Evolutionary conservation across 2,113 vertebrate species (phyloP).

Genomic region (Corapipo altera): DNA sequence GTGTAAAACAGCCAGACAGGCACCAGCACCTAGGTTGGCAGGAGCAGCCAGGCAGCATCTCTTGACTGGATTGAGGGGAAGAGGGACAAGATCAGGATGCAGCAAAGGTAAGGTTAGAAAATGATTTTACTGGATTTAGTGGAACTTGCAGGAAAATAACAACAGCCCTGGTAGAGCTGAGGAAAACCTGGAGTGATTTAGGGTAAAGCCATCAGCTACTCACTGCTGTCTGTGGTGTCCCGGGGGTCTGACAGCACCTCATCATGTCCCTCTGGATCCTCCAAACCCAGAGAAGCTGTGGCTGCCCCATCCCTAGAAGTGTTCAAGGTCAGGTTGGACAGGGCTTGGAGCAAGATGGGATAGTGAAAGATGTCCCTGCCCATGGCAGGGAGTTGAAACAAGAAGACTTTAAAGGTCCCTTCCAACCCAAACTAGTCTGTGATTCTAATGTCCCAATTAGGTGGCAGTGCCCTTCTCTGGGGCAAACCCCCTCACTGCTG

Average conservation of each 20-base stretch:
- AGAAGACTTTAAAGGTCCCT: not conserved
- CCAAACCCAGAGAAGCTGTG: not conserved
- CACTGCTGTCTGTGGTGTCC: not conserved
- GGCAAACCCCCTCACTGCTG: not conserved
- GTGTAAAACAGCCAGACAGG: not conserved
- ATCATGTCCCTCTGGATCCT: not conserved
- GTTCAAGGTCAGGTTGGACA: not conserved
- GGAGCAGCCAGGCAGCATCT: not conserved
- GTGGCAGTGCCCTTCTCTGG: not conserved
- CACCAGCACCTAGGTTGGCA: not conserved
- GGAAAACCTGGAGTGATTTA: not conserved
- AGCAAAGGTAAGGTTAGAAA: not conserved
- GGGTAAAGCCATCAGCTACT: not conserved
- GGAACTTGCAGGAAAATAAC: not conserved
- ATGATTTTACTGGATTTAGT: not conserved
- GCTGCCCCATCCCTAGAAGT: not conserved
- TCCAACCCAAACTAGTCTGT: not conserved
- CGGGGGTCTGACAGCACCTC: not conserved
- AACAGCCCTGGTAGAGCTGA: not conserved
- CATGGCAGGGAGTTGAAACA: not conserved
- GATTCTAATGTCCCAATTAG: not conserved
- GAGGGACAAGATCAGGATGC: not conserved
- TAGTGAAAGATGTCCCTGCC: not conserved
- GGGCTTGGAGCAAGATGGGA: not conserved
- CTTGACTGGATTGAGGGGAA: not conserved